A percentile compares a stretch with the other conserved stretches of the same genome.
phyloP scores from a whole-genome alignment of 2,797 vertebrate genomes.

The Hapalemur alaotrensis region DNA sequence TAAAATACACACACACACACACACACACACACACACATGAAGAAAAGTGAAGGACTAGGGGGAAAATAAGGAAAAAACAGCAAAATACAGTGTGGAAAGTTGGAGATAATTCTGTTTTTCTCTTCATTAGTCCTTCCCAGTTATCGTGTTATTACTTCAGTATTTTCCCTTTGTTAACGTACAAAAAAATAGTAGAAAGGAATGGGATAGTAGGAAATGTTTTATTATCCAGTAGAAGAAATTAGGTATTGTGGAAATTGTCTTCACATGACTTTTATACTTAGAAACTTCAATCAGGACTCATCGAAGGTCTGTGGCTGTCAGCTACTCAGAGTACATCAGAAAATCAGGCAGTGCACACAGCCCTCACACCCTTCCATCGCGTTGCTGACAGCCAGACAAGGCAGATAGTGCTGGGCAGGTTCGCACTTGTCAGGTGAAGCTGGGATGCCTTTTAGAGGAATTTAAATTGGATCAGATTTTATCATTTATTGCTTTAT shows the following conservation, averaged over 20 bases:
- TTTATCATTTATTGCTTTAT: constrained; percentile 30
- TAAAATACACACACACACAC: not conserved
- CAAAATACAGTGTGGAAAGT: not conserved
- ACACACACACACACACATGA: too few relatives aligned
- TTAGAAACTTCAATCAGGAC: not conserved
- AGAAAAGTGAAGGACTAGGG: not conserved
- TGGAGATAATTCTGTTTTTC: not conserved
- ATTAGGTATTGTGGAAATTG: not conserved
- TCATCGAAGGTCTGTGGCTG: not conserved
- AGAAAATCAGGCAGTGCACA: not conserved
- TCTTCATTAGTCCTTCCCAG: not conserved
- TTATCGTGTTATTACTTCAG: not conserved
- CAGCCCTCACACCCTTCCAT: not conserved
- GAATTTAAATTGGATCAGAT: constrained; percentile 60
- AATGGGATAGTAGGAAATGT: not conserved
- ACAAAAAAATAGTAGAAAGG: not conserved
- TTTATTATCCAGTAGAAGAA: constrained; percentile 18
- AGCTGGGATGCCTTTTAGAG: constrained; percentile 28
- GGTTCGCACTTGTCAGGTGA: constrained; percentile 47
- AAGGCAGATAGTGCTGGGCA: not conserved
- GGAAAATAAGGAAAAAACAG: not conserved
- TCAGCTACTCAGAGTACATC: not conserved
- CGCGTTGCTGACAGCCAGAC: not conserved
- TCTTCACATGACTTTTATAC: not conserved
- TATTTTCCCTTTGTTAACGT: not conserved